phyloP scores from a whole-genome alignment of 2,113 vertebrate genomes.

The Lontra canadensis region DNA sequence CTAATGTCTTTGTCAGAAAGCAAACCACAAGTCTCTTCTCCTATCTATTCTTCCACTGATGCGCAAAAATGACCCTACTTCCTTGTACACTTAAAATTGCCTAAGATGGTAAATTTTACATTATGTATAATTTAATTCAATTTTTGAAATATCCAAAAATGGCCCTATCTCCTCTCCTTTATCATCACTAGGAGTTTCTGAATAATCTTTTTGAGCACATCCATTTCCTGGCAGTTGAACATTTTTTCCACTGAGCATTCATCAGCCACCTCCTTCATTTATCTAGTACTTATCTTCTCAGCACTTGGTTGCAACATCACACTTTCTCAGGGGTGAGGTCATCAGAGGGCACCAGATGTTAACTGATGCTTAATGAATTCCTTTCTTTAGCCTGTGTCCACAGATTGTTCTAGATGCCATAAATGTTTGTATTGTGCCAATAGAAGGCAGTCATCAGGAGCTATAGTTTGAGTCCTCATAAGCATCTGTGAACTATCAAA shows the following conservation, averaged over 20 bases:
- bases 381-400: background rate
- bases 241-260: background rate
- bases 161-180: background rate
- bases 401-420: background rate
- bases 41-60: background rate
- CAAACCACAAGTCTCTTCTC: background rate
- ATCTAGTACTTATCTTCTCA: background rate
- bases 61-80: background rate
- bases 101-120: background rate
- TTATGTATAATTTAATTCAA: background rate
- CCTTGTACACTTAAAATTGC: background rate
- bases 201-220: background rate
- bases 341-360: background rate
- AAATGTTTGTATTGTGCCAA: background rate
- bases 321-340: background rate
- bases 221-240: background rate
- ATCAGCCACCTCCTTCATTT: background rate
- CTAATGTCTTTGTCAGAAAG: slow-evolving; percentile 21
- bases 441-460: background rate
- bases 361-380: background rate
- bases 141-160: background rate
- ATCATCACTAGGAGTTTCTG: background rate
- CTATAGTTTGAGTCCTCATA: background rate
- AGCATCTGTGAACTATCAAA: background rate
- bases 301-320: background rate